Evolutionary conservation across 2,888 invertebrate species (phyloP).

Genomic region (Melikaiella ostensackeni): DNA sequence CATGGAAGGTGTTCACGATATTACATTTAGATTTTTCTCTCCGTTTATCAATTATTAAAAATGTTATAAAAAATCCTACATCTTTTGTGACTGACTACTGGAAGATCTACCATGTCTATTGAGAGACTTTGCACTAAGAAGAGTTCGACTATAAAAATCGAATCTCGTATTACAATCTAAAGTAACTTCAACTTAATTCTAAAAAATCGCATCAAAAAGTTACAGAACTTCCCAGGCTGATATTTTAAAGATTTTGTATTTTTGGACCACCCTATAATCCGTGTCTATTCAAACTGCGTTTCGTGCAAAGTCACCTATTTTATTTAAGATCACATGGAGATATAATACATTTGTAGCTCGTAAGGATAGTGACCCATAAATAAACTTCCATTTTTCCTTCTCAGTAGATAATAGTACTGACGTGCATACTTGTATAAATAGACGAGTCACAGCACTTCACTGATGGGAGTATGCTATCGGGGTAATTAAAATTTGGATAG

Average conservation of each 20-base stretch:
- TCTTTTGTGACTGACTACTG: too few relatives aligned
- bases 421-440: not conserved
- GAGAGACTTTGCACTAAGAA: too few relatives aligned
- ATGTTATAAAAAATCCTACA: too few relatives aligned
- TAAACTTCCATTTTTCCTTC: conserved; percentile 18
- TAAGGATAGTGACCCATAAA: conserved; percentile 9
- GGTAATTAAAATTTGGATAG: not conserved
- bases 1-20: too few relatives aligned
- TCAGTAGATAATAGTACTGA: conserved; percentile 7
- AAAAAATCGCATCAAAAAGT: not conserved
- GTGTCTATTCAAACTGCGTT: conserved; percentile 7
- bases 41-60: too few relatives aligned
- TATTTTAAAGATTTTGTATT: not conserved
- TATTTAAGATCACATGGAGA: conserved; percentile 21
- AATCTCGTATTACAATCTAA: too few relatives aligned
- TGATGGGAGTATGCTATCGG: not conserved
- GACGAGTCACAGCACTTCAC: not conserved
- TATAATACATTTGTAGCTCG: conserved; percentile 34
- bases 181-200: not conserved
- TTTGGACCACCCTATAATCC: conserved; percentile 25
- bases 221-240: not conserved
- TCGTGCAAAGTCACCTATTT: conserved; percentile 17
- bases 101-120: too few relatives aligned
- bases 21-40: too few relatives aligned
- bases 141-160: too few relatives aligned